phyloP scores from a whole-genome alignment of 2,797 vertebrate species.

The Etheostoma perlongum region DNA sequence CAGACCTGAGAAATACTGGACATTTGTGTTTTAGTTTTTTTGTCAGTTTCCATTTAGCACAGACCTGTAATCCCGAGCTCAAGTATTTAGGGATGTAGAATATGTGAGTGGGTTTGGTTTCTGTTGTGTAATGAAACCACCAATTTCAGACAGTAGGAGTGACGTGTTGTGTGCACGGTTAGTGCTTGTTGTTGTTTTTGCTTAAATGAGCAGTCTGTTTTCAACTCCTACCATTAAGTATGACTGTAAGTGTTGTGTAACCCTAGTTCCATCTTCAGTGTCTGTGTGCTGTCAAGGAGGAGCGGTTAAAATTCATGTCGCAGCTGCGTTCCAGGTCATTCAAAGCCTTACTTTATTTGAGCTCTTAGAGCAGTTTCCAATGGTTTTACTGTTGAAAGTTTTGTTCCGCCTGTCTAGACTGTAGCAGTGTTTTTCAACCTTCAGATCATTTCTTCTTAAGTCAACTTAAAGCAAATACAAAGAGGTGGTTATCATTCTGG shows the following conservation, averaged over 20 bases:
- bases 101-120: constrained; percentile 69
- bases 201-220: constrained; percentile 58
- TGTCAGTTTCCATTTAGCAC: constrained; percentile 48
- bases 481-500: constrained; percentile 62
- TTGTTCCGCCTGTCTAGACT: constrained; percentile 71
- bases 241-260: constrained; percentile 73
- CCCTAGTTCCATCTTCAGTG: constrained; percentile 65
- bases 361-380: constrained; percentile 85
- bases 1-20: constrained; percentile 72
- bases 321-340: constrained; percentile 73
- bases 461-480: constrained; percentile 71
- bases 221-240: constrained; percentile 66
- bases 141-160: constrained; percentile 68
- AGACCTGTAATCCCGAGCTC: constrained; percentile 64
- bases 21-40: constrained; percentile 45
- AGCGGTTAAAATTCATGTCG: constrained; percentile 59
- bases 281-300: constrained; percentile 73
- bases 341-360: constrained; percentile 76
- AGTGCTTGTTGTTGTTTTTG: constrained; percentile 68
- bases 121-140: constrained; percentile 64
- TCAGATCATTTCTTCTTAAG: constrained; percentile 62
- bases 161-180: constrained; percentile 53
- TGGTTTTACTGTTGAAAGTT: constrained; percentile 86
- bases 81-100: constrained; percentile 66
- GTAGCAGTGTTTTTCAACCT: constrained; percentile 70